phyloP scores from a whole-genome alignment of 2,888 invertebrate species.

The Lithophane ornitopus region DNA sequence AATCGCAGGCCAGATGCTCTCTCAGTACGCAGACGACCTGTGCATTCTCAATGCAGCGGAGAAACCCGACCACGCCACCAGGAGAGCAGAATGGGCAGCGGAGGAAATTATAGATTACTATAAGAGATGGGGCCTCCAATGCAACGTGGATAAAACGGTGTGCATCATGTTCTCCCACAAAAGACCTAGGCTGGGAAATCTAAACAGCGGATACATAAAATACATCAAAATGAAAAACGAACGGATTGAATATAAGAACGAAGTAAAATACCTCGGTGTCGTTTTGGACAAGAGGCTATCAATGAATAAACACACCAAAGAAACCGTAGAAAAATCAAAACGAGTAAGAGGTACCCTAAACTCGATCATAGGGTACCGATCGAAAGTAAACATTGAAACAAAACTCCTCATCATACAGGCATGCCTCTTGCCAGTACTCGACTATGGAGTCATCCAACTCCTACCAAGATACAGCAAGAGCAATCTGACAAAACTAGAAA shows the following conservation, averaged over 20 bases:
- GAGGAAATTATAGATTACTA: no score
- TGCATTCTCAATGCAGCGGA: no score
- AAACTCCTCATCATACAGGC: neutral
- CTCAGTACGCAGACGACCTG: no score
- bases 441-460: conserved; percentile 2
- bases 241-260: neutral
- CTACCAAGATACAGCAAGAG: conserved; percentile 5
- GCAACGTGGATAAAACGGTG: neutral
- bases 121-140: no score
- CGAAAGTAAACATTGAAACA: neutral
- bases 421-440: neutral
- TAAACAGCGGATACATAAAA: no score
- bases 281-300: neutral
- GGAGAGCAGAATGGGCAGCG: no score
- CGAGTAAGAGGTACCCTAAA: neutral
- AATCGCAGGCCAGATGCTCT: no score
- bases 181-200: neutral
- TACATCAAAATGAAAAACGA: neutral
- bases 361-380: neutral
- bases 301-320: neutral
- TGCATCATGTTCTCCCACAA: neutral
- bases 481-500: neutral
- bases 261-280: neutral
- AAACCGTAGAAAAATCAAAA: neutral
- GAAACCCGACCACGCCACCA: no score